Conservation (phyloP, 2,888 invertebrate species). For the Chaitophorus viminalis region DNA sequence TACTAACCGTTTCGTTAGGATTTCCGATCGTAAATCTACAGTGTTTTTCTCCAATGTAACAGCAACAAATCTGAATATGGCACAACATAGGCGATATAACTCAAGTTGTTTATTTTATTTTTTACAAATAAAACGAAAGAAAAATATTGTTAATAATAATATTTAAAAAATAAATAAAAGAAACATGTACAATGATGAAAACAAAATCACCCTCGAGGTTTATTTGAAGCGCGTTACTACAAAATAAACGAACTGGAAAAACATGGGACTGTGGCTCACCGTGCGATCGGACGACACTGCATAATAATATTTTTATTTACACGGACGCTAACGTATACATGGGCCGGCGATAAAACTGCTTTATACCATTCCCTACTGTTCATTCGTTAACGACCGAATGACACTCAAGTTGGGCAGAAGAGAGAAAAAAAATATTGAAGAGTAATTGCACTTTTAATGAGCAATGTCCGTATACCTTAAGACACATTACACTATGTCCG, state of each 20-base stretch:
- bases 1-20: not conserved
- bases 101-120: not conserved
- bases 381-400: slow-evolving; percentile 32
- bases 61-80: slow-evolving; percentile 7
- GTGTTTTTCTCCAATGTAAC: not conserved
- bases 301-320: slow-evolving; percentile 40
- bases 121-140: not conserved
- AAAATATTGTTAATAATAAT: too few relatives aligned
- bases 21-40: not conserved
- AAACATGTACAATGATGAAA: not conserved
- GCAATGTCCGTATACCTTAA: not conserved
- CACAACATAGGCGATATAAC: not conserved
- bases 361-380: slow-evolving; percentile 42
- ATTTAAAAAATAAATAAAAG: too few relatives aligned
- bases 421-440: not conserved
- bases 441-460: slow-evolving; percentile 21
- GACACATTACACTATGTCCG: not conserved
- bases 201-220: not conserved
- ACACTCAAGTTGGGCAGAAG: not conserved
- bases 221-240: not conserved
- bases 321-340: slow-evolving; percentile 24
- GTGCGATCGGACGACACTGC: slow-evolving; percentile 50
- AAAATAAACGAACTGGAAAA: slow-evolving; percentile 32
- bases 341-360: slow-evolving; percentile 55
- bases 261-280: slow-evolving; percentile 23